Percentiles rank a stretch among this genome's conserved stretches.
phyloP scores from a whole-genome alignment of 35 echinoderm and acorn worm genomes.

The Heliocidaris erythrogramma region DNA sequence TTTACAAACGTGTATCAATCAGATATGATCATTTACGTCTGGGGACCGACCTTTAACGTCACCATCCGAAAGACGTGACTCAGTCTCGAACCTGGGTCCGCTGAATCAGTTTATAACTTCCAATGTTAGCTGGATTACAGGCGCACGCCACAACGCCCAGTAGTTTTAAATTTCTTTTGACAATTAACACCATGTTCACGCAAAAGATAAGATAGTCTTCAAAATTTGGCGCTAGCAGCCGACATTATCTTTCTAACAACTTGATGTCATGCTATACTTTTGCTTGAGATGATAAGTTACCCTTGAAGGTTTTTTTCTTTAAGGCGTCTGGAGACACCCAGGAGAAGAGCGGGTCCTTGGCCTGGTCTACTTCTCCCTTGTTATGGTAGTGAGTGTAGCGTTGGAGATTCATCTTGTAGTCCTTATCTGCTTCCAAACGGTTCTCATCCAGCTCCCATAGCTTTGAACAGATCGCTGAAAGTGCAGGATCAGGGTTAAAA shows the following conservation, averaged over 20 bases:
- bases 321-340: constrained; percentile 65
- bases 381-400: constrained; percentile 80
- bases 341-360: constrained; percentile 75
- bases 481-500: constrained; percentile 70
- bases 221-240: background rate
- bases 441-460: constrained; percentile 87
- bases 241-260: background rate
- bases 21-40: too few species aligned
- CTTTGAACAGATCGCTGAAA: constrained; percentile 74
- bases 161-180: too few species aligned
- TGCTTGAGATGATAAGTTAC: constrained; percentile 39
- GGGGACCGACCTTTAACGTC: too few species aligned
- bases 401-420: constrained; percentile 87
- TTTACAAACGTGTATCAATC: too few species aligned
- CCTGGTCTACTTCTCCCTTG: constrained; percentile 62
- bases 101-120: too few species aligned
- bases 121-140: too few species aligned
- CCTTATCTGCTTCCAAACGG: constrained; percentile 65
- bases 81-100: too few species aligned
- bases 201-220: too few species aligned
- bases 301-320: constrained; percentile 78
- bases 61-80: too few species aligned
- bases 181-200: too few species aligned
- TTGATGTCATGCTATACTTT: too few species aligned
- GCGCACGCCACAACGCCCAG: too few species aligned